Evolutionary conservation across 2,888 invertebrate genomes (phyloP).

Genomic region (Hetaerina titia): DNA sequence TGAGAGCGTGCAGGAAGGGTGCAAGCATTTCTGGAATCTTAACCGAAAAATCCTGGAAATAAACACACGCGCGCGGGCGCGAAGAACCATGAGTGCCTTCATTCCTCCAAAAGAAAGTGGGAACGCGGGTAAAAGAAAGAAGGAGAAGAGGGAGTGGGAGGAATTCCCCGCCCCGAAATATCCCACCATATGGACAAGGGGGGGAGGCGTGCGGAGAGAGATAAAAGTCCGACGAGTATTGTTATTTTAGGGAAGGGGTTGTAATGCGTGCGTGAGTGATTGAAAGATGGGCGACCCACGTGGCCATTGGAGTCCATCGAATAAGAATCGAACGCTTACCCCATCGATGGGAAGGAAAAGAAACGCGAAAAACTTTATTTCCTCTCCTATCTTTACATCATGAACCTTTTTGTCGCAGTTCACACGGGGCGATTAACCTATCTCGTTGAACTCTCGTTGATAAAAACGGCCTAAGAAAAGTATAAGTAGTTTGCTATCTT

Average conservation of each 20-base stretch:
- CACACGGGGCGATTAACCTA: neutral
- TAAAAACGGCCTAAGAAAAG: neutral
- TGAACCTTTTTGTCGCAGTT: neutral
- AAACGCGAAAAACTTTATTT: neutral
- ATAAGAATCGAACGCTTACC: neutral
- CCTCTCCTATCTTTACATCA: neutral
- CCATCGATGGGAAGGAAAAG: neutral
- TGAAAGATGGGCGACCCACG: neutral
- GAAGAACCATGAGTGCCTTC: neutral
- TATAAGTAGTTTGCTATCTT: no score
- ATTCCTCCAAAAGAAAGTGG: neutral
- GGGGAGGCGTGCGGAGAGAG: no score
- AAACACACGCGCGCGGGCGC: neutral
- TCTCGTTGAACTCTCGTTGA: neutral
- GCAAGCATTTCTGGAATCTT: slow-evolving; percentile 33
- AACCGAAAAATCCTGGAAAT: slow-evolving; percentile 34
- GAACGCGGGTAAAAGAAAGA: neutral
- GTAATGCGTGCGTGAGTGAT: neutral
- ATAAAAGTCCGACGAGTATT: no score
- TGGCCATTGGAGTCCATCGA: neutral
- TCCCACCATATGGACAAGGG: no score
- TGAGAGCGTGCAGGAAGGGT: no score
- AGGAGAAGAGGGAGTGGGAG: neutral
- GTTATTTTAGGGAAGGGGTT: neutral
- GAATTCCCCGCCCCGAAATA: neutral